Percentiles rank a stretch among this genome's conserved stretches.
Conservation (phyloP, 2,888 invertebrate species). For the Sycophila texana region DNA sequence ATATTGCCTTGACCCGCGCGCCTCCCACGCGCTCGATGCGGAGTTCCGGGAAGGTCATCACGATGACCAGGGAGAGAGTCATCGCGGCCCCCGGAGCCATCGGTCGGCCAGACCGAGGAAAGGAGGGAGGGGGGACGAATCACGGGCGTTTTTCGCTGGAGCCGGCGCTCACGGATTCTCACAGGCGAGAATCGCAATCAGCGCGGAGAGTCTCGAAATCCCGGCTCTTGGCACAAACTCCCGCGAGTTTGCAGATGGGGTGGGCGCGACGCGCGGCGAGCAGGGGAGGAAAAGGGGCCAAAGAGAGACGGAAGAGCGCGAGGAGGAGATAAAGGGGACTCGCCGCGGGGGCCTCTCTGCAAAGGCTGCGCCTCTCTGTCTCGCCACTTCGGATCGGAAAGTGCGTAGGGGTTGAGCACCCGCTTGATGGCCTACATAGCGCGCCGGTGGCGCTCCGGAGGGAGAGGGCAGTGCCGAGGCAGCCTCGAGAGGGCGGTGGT, state of each 20-base stretch:
- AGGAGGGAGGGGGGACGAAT: too few species aligned
- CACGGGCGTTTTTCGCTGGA: not conserved
- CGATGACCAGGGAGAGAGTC: too few species aligned
- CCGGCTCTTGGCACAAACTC: slow-evolving; percentile 41
- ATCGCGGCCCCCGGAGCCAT: too few species aligned
- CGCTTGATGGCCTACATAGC: slow-evolving; percentile 71
- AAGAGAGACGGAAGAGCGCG: not conserved
- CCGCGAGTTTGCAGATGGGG: slow-evolving; percentile 32
- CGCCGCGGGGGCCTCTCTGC: slow-evolving; percentile 17
- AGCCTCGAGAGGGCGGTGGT: slow-evolving; percentile 50
- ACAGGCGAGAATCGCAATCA: slow-evolving; percentile 42
- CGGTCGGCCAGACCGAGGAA: too few species aligned
- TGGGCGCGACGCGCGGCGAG: not conserved
- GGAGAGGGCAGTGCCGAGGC: slow-evolving; percentile 11
- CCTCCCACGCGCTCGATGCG: too few species aligned
- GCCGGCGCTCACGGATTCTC: not conserved
- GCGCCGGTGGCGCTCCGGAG: not conserved
- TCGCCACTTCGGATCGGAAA: slow-evolving; percentile 54
- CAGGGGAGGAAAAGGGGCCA: not conserved
- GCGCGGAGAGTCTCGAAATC: slow-evolving; percentile 21
- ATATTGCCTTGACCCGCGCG: too few species aligned
- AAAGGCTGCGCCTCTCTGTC: slow-evolving; percentile 16
- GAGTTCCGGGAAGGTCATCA: too few species aligned
- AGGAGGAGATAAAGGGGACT: slow-evolving; percentile 52
- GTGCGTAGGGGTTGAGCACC: slow-evolving; percentile 71